phyloP scores from a whole-genome alignment of 2,113 vertebrate genomes.

The Orcinus orca region DNA sequence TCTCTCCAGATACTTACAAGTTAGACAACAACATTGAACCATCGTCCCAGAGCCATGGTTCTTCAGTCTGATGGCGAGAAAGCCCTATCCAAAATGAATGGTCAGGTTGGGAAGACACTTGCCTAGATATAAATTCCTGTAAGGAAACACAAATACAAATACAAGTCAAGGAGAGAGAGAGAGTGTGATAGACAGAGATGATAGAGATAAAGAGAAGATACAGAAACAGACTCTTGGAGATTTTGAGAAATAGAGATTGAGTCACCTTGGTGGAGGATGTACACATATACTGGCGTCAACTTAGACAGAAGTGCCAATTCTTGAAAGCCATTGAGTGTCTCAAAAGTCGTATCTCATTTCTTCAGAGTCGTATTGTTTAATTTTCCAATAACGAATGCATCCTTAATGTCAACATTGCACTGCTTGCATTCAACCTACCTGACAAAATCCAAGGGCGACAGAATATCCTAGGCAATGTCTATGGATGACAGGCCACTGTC shows the following conservation, averaged over 20 bases:
- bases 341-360: background rate
- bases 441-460: background rate
- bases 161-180: background rate
- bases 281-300: background rate
- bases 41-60: slow-evolving; percentile 62
- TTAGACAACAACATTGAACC: background rate
- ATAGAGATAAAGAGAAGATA: background rate
- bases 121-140: slow-evolving; percentile 55
- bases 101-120: background rate
- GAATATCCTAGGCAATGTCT: background rate
- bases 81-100: slow-evolving; percentile 72
- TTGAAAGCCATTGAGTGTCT: background rate
- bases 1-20: slow-evolving; percentile 53
- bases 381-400: background rate
- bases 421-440: background rate
- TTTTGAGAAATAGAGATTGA: background rate
- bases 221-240: background rate
- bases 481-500: background rate
- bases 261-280: background rate
- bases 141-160: slow-evolving; percentile 10
- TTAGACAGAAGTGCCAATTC: background rate
- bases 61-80: background rate
- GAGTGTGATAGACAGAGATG: background rate
- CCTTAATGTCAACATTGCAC: background rate
- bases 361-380: background rate